Evolutionary conservation across 2,888 invertebrate genomes (phyloP), one percentile per base, ranked within the genome.

Genomic region (Sceliomorpha sp.): DNA sequence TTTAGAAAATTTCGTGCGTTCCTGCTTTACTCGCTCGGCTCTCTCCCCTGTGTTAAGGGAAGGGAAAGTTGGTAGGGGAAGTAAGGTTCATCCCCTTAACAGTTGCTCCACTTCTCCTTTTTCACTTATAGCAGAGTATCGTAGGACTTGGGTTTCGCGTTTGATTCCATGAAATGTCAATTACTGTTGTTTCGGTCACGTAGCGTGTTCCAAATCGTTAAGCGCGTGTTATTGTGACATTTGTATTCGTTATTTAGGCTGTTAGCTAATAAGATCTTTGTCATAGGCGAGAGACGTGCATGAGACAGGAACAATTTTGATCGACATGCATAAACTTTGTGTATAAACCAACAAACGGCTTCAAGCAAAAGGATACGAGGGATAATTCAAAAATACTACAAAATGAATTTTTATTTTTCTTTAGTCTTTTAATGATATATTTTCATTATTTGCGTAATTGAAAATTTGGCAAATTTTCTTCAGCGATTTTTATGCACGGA

Each of bases 191-290:
- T 40, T 2, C 24, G 9, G 14, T 4, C 32, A n/a, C 4, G 31
- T 14, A 20, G 34, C 62, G 40, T 50, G 42, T 12, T 17, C 12
- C 31, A 15, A 32, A 59, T 47, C 44, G 50, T 60, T 37, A 34
- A 24, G 32, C 27, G 40, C 50, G 37, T 44, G 24, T 10, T 37
- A 17, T 10, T 13, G 27, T 20, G 29, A 53, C 51, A 45, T 47
- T 63, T 53, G 34, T 14, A 48, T 34, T 36, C 42, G 34, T 63
- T 24, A 40, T 34, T 48, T 50, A 27, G 59, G 34, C 29, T 42
- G 42, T 53, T 60, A 60, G 44, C 53, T 63, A 55, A 63, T 63
- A 55, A 14, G 55, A 63, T 63, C 55, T 40, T 63, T 63, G 55
- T 63, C 47, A 15, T 39, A n/a, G n/a, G 15, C 13, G 13, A 13